Evolutionary conservation across 2,888 invertebrate genomes (phyloP).

Genomic region (Polyommatus icarus): DNA sequence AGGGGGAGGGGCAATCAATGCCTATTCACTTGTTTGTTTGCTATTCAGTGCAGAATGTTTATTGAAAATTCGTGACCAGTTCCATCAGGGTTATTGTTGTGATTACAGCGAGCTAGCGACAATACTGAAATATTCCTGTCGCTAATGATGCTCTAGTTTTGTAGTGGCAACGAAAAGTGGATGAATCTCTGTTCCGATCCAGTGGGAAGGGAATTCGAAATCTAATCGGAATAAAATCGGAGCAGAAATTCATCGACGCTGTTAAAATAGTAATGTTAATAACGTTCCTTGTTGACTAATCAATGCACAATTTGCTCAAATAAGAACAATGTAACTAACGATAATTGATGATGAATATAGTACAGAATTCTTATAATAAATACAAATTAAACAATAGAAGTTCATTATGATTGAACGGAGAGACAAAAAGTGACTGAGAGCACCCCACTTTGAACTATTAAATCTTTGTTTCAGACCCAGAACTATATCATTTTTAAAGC

Average conservation of each 20-base stretch:
- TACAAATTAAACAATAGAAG: neutral
- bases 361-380: neutral
- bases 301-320: no score
- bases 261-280: no score
- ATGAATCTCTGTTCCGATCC: neutral
- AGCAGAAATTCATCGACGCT: no score
- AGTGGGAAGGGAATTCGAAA: no score
- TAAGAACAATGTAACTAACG: neutral
- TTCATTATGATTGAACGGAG: neutral
- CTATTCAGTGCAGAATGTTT: slow-evolving; percentile 9
- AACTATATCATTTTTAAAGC: neutral
- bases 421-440: neutral
- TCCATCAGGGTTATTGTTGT: neutral
- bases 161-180: neutral
- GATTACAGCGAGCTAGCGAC: neutral
- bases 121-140: neutral
- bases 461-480: neutral
- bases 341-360: neutral
- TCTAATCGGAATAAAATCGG: no score
- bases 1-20: slow-evolving; percentile 4
- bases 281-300: no score
- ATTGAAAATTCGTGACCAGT: neutral
- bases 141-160: neutral
- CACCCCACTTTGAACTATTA: neutral
- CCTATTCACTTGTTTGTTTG: slow-evolving; percentile 22